Percentiles rank a stretch among this genome's conserved stretches.
phyloP scores from a whole-genome alignment of 2,113 vertebrate genomes.

The Scophthalmus maximus region DNA sequence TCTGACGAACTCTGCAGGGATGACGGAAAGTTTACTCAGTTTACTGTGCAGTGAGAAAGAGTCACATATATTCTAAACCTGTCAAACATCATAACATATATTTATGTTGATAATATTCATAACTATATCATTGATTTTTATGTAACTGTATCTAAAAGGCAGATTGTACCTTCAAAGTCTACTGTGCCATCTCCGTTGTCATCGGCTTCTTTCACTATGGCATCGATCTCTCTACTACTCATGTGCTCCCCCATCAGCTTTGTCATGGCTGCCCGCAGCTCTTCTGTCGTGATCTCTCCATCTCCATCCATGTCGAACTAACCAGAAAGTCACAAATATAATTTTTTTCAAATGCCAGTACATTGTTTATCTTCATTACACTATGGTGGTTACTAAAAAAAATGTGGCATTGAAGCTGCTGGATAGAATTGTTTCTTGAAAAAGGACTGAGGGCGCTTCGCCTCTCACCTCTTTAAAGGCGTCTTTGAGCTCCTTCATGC shows the following conservation, averaged over 20 bases:
- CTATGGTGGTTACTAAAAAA: too few relatives aligned
- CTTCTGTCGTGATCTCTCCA: slow-evolving; percentile 86
- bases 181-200: slow-evolving; percentile 89
- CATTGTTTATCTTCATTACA: background rate
- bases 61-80: background rate
- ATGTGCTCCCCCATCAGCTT: slow-evolving; percentile 88
- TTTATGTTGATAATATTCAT: background rate
- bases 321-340: background rate
- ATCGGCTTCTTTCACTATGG: slow-evolving; percentile 87
- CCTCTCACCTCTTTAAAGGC: slow-evolving; percentile 89
- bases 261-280: slow-evolving; percentile 85
- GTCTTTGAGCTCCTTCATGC: slow-evolving; percentile 88
- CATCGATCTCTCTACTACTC: slow-evolving; percentile 81
- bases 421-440: background rate
- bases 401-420: too few relatives aligned
- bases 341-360: background rate
- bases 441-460: too few relatives aligned
- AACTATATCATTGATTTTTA: too few relatives aligned
- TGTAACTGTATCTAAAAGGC: background rate
- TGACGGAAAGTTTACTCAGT: slow-evolving; percentile 5
- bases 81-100: background rate
- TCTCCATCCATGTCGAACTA: slow-evolving; percentile 90
- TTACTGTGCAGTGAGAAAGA: background rate
- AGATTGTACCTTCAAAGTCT: slow-evolving; percentile 87
- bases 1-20: slow-evolving; percentile 77